Evolutionary conservation across 1,140 invertebrate species (phyloP).

Genomic region (Mactra quadrangularis): DNA sequence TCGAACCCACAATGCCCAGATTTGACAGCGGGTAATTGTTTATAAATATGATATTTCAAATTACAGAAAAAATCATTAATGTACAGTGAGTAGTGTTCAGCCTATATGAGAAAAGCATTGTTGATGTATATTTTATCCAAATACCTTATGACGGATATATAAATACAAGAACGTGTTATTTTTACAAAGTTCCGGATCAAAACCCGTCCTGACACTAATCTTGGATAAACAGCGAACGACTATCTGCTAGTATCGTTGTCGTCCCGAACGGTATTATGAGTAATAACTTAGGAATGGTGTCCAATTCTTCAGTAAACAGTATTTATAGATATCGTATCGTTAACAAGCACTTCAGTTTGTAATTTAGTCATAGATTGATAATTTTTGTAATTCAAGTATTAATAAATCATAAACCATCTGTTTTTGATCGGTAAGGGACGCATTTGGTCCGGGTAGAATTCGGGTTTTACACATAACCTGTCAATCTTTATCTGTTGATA

Average conservation of each 20-base stretch:
- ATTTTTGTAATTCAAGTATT: conserved; percentile 40
- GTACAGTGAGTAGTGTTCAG: too few species aligned
- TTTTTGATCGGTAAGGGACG: conserved; percentile 33
- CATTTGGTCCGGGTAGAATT: neutral
- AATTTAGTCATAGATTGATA: conserved; percentile 36
- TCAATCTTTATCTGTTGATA: too few species aligned
- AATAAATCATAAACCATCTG: conserved; percentile 52
- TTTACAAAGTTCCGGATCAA: conserved; percentile 24
- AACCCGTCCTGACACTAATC: conserved; percentile 44
- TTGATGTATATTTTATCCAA: too few species aligned
- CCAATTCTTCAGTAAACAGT: conserved; percentile 53
- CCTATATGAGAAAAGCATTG: too few species aligned
- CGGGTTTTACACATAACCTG: too few species aligned
- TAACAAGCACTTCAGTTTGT: conserved; percentile 49
- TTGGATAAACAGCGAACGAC: conserved; percentile 38
- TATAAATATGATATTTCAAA: too few species aligned
- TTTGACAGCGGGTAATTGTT: too few species aligned
- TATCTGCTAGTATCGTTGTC: neutral
- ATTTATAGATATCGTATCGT: conserved; percentile 46
- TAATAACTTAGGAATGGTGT: conserved; percentile 43
- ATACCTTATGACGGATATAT: conserved; percentile 54
- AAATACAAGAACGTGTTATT: conserved; percentile 56
- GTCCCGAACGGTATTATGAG: conserved; percentile 32
- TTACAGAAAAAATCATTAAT: too few species aligned
- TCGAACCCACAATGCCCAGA: too few species aligned